Evolutionary conservation across 92 coral and sea anemone genomes (phyloP).

Genomic region (Heteractis magnifica): DNA sequence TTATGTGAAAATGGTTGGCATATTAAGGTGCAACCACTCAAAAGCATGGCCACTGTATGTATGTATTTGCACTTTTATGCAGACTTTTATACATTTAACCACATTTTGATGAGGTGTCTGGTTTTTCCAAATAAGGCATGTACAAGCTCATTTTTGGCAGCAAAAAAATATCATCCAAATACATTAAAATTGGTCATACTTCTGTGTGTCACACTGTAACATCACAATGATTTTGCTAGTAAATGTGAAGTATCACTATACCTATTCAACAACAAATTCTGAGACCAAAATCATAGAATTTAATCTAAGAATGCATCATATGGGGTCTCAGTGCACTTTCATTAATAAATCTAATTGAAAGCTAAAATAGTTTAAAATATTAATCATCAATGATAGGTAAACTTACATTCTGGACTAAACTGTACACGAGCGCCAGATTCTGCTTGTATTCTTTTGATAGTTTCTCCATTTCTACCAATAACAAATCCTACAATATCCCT

Average conservation of each 20-base stretch:
- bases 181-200: too few relatives aligned
- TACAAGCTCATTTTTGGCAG: neutral
- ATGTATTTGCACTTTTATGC: too few relatives aligned
- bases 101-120: too few relatives aligned
- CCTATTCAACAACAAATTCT: too few relatives aligned
- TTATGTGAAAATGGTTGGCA: neutral
- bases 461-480: conserved; percentile 94
- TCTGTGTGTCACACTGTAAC: too few relatives aligned
- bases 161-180: neutral
- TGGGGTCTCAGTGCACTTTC: neutral
- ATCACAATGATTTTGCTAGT: too few relatives aligned
- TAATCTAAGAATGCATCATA: too few relatives aligned
- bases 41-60: too few relatives aligned
- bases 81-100: too few relatives aligned
- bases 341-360: neutral
- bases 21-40: neutral
- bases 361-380: neutral
- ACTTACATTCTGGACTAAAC: conserved; percentile 81
- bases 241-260: too few relatives aligned
- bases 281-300: too few relatives aligned
- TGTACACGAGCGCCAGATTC: conserved; percentile 92
- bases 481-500: conserved; percentile 96
- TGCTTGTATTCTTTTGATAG: conserved; percentile 92
- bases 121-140: too few relatives aligned
- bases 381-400: neutral